Conservation (phyloP, 2,113 vertebrate genomes). For the Alligator mississippiensis region DNA sequence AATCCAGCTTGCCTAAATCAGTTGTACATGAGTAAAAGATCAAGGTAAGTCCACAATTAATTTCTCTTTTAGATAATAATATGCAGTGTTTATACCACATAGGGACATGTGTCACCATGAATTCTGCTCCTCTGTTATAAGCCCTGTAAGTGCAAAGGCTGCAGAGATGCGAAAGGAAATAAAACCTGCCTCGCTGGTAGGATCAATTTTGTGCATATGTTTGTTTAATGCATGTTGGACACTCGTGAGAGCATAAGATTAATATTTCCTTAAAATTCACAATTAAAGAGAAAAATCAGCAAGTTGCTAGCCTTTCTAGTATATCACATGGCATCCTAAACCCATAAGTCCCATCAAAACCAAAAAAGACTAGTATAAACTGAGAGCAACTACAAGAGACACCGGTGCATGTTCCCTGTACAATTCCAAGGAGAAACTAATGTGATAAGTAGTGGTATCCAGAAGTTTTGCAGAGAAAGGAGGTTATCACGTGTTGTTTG, state of each 20-base stretch:
- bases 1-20: neutral
- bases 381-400: neutral
- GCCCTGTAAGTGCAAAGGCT: neutral
- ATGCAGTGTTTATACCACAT: neutral
- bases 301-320: neutral
- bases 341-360: neutral
- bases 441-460: slow-evolving; percentile 13
- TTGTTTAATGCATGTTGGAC: neutral
- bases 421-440: neutral
- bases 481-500: slow-evolving; percentile 81
- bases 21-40: neutral
- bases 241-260: accelerated
- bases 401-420: neutral
- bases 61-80: neutral
- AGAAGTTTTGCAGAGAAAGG: slow-evolving; percentile 54
- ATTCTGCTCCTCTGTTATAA: neutral
- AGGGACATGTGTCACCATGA: neutral
- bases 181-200: neutral
- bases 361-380: accelerated
- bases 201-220: neutral
- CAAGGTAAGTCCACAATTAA: neutral
- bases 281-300: neutral
- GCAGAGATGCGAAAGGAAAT: neutral
- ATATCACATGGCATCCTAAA: neutral
- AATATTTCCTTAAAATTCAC: neutral